A percentile compares a stretch with the other conserved stretches of the same genome.
phyloP scores from a whole-genome alignment of 2,797 vertebrate genomes.

The Neoniphon sammara region DNA sequence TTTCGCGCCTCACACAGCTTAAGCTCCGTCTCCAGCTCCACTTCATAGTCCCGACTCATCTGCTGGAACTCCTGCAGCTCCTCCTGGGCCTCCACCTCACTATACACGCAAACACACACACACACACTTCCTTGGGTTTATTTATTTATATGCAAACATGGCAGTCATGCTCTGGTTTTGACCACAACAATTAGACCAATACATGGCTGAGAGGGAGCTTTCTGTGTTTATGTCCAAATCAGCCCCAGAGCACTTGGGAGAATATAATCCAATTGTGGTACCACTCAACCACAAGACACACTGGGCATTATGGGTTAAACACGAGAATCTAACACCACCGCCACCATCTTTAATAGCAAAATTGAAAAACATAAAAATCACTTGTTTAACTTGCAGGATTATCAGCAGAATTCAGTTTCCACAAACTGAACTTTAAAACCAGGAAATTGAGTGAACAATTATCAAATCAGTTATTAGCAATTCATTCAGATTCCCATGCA shows the following conservation, averaged over 20 bases:
- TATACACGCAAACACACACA: constrained; percentile 54
- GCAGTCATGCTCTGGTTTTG: not conserved
- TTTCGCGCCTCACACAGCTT: constrained; percentile 91
- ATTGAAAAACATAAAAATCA: not conserved
- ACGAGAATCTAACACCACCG: not conserved
- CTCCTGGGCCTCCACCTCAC: constrained; percentile 87
- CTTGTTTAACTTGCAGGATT: constrained; percentile 9
- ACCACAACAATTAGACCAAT: constrained; percentile 5
- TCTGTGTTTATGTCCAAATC: not conserved
- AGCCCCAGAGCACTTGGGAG: not conserved
- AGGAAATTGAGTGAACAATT: not conserved
- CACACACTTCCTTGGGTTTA: not conserved
- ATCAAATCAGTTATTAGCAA: too few species aligned
- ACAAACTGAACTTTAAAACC: not conserved
- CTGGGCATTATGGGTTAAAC: not conserved
- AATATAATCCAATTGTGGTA: not conserved
- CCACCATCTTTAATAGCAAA: constrained; percentile 23
- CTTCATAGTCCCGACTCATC: constrained; percentile 95
- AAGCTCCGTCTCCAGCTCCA: constrained; percentile 92
- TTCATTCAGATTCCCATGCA: constrained; percentile 1
- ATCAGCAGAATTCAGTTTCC: constrained; percentile 25
- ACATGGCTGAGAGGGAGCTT: not conserved
- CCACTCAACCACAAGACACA: not conserved
- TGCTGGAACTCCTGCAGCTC: constrained; percentile 96
- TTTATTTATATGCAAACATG: not conserved